phyloP scores from a whole-genome alignment of 2,888 invertebrate species.

The Lasioglossum vierecki region DNA sequence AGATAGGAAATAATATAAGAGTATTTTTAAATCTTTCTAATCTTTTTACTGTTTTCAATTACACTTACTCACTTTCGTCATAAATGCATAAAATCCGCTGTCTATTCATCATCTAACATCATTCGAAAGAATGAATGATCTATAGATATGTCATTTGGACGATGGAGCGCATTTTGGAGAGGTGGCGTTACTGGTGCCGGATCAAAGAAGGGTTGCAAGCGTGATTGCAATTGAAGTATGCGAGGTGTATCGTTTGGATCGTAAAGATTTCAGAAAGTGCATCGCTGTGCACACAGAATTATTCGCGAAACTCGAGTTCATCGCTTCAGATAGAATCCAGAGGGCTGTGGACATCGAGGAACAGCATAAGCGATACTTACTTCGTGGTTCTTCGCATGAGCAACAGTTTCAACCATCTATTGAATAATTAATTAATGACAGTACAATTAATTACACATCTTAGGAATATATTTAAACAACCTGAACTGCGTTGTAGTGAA shows the following conservation, averaged over 20 bases:
- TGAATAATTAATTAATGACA: not conserved
- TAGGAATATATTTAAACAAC: not conserved
- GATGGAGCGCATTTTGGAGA: constrained; percentile 88
- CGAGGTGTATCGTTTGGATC: constrained; percentile 86
- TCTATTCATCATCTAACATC: too few relatives aligned
- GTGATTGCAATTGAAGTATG: constrained; percentile 87
- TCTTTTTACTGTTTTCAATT: too few relatives aligned
- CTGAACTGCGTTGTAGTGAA: not conserved
- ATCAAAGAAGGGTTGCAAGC: constrained; percentile 86
- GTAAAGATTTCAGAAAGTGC: constrained; percentile 84
- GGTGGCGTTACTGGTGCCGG: constrained; percentile 86
- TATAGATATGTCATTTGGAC: constrained; percentile 85
- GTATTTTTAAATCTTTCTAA: too few relatives aligned
- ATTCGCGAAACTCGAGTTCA: constrained; percentile 79
- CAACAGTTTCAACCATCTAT: not conserved
- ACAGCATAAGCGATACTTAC: constrained; percentile 73
- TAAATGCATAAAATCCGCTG: too few relatives aligned
- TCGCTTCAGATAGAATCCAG: constrained; percentile 81
- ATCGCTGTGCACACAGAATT: constrained; percentile 78
- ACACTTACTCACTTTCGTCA: too few relatives aligned
- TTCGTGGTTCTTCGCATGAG: constrained; percentile 45
- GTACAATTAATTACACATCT: not conserved
- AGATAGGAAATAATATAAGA: too few relatives aligned
- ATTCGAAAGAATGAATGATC: not conserved
- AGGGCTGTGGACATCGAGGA: constrained; percentile 81